Evolutionary conservation across 2,113 vertebrate species (phyloP).

Genomic region (Agapornis roseicollis): DNA sequence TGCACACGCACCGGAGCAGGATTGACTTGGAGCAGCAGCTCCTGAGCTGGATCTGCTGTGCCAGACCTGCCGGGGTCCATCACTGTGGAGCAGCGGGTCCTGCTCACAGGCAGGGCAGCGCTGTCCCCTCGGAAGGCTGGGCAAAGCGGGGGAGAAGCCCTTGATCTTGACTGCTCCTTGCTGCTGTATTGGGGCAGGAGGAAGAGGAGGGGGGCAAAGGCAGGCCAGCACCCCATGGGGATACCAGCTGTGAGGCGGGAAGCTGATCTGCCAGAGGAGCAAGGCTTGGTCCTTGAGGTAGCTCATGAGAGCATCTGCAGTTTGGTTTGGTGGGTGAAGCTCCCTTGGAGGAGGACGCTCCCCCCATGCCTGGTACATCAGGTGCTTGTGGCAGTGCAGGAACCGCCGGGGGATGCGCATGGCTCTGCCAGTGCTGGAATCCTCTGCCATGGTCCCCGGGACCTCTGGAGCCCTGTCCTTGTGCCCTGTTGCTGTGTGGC

Average conservation of each 20-base stretch:
- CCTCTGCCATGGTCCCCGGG: background rate
- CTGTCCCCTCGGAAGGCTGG: rapidly evolving
- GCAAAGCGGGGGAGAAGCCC: background rate
- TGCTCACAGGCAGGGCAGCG: background rate
- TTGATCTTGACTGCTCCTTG: rapidly evolving
- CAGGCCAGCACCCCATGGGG: background rate
- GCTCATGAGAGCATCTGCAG: background rate
- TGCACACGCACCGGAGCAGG: background rate
- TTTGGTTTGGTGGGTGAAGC: background rate
- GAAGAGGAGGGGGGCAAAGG: background rate
- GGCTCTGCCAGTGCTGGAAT: background rate
- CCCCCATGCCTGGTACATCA: rapidly evolving
- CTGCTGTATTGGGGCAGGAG: background rate
- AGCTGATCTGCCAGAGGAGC: background rate
- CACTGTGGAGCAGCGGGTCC: rapidly evolving
- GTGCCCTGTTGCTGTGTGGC: rapidly evolving
- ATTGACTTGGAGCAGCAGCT: background rate
- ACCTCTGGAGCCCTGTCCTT: background rate
- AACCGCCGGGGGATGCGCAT: rapidly evolving
- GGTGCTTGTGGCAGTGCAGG: background rate
- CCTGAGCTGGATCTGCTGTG: background rate
- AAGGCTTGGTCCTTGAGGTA: background rate
- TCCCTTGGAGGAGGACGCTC: rapidly evolving
- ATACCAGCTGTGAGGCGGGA: background rate
- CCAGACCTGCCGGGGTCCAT: background rate